Evolutionary conservation across 2,113 vertebrate species (phyloP), one percentile per base, ranked within the genome.

Genomic region (Macroglossus sobrinus): DNA sequence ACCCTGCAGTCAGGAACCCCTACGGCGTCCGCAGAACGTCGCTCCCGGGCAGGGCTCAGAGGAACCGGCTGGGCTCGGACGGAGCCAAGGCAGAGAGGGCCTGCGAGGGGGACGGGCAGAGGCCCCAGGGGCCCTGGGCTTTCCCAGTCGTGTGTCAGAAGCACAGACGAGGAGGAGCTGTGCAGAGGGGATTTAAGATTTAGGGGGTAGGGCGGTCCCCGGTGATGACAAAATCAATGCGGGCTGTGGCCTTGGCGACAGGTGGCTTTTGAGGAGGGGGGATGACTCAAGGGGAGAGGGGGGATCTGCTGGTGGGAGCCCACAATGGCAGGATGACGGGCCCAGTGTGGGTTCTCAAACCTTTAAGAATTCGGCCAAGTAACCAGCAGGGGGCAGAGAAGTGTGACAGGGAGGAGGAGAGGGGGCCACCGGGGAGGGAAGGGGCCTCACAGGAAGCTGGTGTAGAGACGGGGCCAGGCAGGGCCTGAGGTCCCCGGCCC

Each of bases 261-360:
- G 38, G 9, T 2, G 1, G 4, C 72, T 11, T 0, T 7, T 2
- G 11, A 11, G 24, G 35, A 4, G 13, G 35, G 35, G 1, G 12
- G 57, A 30, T 19, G 33, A 64, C 53, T 45, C 35, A 22, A 55
- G 47, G 57, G 38, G 43, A 6, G 5, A 55, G 10, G 33, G 33
- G 19, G 28, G 45, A 16, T n/a, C n/a, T n/a, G n/a, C n/a, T 2
- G 30, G 22, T 10, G 15, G 28, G 57, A 38, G 26, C 55, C 50
- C 33, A 7, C 14, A 16, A 38, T 2, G 10, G 61, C 68, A 15
- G 57, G 69, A 50, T 13, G 22, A 59, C n/a, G 40, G 69, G 38
- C 18, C 38, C 24, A 38, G 8, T 15, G 22, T n/a, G 71, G 61
- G 35, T 38, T 33, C 28, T 71, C 79, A 13, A 76, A 50, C 84